Conservation (phyloP, 1,140 invertebrate genomes). For the Zaprionus capensis region DNA sequence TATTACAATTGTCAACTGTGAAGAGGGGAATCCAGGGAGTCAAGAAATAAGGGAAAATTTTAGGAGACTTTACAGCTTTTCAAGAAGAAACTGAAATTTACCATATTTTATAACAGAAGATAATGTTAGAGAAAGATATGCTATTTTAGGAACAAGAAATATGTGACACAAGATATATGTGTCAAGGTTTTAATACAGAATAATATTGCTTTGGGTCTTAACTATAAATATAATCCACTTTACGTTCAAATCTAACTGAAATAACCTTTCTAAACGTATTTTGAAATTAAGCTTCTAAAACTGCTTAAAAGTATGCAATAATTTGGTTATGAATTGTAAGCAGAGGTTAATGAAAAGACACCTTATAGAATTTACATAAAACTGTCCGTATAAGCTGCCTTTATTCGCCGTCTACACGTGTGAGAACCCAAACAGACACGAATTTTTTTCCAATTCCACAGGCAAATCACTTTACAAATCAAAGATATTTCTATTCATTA, state of each 20-base stretch:
- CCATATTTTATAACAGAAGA: not conserved
- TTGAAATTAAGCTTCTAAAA: not conserved
- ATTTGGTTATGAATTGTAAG: not conserved
- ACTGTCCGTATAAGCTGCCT: not conserved
- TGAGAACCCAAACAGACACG: not conserved
- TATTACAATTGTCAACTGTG: slow-evolving; percentile 7
- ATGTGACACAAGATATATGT: not conserved
- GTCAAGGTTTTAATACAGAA: not conserved
- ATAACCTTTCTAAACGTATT: not conserved
- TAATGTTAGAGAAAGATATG: not conserved
- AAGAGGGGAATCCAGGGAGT: not conserved
- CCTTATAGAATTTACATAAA: not conserved
- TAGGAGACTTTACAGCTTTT: not conserved
- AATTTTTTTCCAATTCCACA: not conserved
- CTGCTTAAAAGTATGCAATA: not conserved
- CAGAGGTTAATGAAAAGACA: not conserved
- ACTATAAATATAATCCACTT: not conserved
- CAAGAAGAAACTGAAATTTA: not conserved
- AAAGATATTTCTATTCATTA: not conserved
- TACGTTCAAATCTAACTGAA: not conserved
- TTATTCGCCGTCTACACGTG: not conserved
- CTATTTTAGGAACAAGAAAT: not conserved
- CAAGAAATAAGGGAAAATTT: not conserved
- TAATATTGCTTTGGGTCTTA: not conserved
- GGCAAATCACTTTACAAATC: slow-evolving; percentile 1